phyloP scores from a whole-genome alignment of 2,797 vertebrate genomes.

The Sebastolobus alascanus region DNA sequence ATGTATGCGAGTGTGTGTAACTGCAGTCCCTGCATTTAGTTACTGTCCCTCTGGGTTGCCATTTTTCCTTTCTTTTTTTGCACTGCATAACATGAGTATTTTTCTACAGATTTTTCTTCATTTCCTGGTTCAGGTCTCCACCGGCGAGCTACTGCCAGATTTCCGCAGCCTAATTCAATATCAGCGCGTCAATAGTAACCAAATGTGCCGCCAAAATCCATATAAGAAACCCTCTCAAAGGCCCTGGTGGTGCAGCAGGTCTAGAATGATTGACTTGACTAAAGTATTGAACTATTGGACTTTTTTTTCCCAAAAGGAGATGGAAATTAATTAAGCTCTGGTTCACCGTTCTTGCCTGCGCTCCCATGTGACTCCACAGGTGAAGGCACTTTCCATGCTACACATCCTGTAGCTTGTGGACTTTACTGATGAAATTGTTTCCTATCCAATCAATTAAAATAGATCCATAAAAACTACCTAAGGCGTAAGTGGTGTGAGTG shows the following conservation, averaged over 20 bases:
- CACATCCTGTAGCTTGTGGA: constrained; percentile 22
- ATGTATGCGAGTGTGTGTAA: constrained; percentile 2
- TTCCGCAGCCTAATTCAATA: constrained; percentile 43
- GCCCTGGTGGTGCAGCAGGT: constrained; percentile 29
- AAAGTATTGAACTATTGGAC: constrained; percentile 57
- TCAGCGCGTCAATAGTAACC: constrained; percentile 51
- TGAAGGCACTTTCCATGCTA: constrained; percentile 44
- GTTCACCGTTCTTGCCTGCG: constrained; percentile 11
- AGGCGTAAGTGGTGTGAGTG: not conserved
- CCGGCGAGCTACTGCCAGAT: constrained; percentile 22
- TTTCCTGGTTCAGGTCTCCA: constrained; percentile 28
- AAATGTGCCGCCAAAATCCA: constrained; percentile 59
- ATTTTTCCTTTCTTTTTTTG: constrained; percentile 16
- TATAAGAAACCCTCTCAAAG: constrained; percentile 32
- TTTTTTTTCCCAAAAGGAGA: constrained; percentile 49
- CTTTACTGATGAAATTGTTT: constrained; percentile 45
- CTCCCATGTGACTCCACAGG: constrained; percentile 49
- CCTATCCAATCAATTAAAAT: constrained; percentile 38
- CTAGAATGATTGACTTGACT: constrained; percentile 63
- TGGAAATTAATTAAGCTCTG: constrained; percentile 66
- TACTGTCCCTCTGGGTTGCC: constrained; percentile 15
- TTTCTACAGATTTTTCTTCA: constrained; percentile 19
- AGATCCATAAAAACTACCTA: not conserved
- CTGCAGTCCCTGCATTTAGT: not conserved
- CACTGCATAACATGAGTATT: constrained; percentile 35